These are phyloP conservation scores for Xiphophorus maculatus DNA, from an alignment of 2,113 vertebrate genomes.

Conservation along the genomic window DNA sequence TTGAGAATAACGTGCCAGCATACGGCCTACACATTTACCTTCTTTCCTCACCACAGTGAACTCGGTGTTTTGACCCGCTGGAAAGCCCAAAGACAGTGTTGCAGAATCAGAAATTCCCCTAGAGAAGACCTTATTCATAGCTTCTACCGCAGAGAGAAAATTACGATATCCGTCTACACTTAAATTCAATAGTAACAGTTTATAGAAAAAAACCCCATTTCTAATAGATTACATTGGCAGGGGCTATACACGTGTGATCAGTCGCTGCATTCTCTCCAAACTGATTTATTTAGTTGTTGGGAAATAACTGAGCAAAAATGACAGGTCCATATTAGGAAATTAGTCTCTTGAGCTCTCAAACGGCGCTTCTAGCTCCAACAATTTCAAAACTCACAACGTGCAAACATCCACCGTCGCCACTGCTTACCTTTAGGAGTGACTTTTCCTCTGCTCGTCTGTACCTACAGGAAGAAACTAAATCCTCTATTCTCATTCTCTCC, in stretches of 20 bases:
- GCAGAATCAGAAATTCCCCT: constrained; percentile 30
- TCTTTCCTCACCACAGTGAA: background rate
- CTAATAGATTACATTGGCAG: background rate
- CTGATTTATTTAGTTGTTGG: background rate
- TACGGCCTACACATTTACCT: background rate
- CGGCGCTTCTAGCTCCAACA: background rate
- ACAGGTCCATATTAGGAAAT: background rate
- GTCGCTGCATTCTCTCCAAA: background rate
- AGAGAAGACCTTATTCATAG: constrained; percentile 7
- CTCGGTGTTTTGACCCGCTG: background rate
- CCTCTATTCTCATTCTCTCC: constrained; percentile 63
- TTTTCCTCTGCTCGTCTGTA: constrained; percentile 32
- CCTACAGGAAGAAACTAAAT: constrained; percentile 36
- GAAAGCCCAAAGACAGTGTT: constrained; percentile 19
- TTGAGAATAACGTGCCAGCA: background rate
- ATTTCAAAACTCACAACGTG: background rate
- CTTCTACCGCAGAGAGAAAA: background rate
- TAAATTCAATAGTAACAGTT: background rate
- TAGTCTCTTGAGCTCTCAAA: background rate
- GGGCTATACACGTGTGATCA: background rate
- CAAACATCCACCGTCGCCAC: background rate
- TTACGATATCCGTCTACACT: background rate
- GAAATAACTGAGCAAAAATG: background rate
- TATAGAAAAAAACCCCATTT: background rate
- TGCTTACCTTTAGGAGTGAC: constrained; percentile 60